A percentile compares a stretch with the other conserved stretches of the same genome.
These are phyloP conservation scores for Oegoconia quadripuncta DNA, from an alignment of 2,888 invertebrate species.

Conservation along the genomic window DNA sequence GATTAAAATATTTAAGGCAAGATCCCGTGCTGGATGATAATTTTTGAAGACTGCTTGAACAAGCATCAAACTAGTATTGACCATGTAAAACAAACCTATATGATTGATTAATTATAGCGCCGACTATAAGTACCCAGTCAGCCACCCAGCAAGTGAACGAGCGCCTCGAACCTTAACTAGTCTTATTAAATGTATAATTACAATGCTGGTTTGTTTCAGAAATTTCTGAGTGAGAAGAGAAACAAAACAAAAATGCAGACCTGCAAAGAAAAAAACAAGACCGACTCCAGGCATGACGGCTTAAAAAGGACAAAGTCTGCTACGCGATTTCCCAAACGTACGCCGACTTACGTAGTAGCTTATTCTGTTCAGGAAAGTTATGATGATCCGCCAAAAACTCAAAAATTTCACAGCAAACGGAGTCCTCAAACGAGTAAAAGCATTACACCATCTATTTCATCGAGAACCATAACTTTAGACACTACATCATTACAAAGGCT, in stretches of 20 bases:
- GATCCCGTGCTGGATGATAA: too few species aligned
- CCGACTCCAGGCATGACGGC: slow-evolving; percentile 7
- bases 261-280: slow-evolving; percentile 1
- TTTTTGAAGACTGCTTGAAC: too few species aligned
- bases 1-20: too few species aligned
- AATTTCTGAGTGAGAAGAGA: slow-evolving; percentile 2
- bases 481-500: slow-evolving; percentile 14
- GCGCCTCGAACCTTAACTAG: slow-evolving; percentile 41
- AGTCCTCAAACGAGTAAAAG: slow-evolving; percentile 28
- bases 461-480: slow-evolving; percentile 26
- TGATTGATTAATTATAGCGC: too few species aligned
- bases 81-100: too few species aligned
- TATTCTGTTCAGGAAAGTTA: slow-evolving; percentile 37
- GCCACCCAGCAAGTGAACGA: slow-evolving; percentile 38
- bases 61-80: too few species aligned
- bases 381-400: slow-evolving; percentile 29
- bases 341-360: slow-evolving; percentile 35
- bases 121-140: neutral
- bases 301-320: slow-evolving; percentile 21
- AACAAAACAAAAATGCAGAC: slow-evolving; percentile 3
- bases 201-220: slow-evolving; percentile 8
- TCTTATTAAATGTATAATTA: slow-evolving; percentile 19
- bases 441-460: slow-evolving; percentile 25
- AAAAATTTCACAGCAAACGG: slow-evolving; percentile 27
- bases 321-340: slow-evolving; percentile 23